Evolutionary conservation across 2,797 vertebrate genomes (phyloP).

Genomic region (Enoplosus armatus): DNA sequence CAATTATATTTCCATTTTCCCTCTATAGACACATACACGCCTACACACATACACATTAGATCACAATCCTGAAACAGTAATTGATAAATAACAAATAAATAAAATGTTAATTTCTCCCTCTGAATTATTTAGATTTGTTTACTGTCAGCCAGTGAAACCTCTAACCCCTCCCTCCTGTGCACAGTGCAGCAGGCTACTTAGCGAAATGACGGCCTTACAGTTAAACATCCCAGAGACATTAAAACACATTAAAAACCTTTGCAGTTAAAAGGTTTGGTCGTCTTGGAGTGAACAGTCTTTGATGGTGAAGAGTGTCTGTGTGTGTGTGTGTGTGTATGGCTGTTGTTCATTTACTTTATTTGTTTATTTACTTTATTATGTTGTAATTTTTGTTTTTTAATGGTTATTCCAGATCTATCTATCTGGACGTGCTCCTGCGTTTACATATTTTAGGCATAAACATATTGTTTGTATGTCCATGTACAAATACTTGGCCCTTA

Average conservation of each 20-base stretch:
- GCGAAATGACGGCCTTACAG: conserved; percentile 39
- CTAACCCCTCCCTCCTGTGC: conserved; percentile 16
- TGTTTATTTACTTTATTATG: too few species aligned
- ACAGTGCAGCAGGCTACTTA: conserved; percentile 54
- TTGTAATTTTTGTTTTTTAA: too few species aligned
- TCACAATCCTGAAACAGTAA: conserved; percentile 37
- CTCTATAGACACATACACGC: neutral
- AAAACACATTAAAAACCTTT: conserved; percentile 62
- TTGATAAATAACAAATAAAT: conserved; percentile 60
- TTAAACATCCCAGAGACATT: conserved; percentile 65
- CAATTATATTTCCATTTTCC: neutral
- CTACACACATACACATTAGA: neutral
- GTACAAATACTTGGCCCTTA: neutral
- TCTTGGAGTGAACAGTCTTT: conserved; percentile 3
- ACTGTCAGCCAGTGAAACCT: conserved; percentile 46
- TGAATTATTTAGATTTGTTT: conserved; percentile 76
- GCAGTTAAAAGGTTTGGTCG: conserved; percentile 55
- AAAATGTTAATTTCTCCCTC: conserved; percentile 44
- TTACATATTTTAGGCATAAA: neutral
- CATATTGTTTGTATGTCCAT: neutral
- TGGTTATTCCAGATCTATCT: neutral
- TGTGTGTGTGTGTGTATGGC: neutral
- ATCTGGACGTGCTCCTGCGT: neutral
- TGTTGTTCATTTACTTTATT: too few species aligned
- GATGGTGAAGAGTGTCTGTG: neutral